These are phyloP conservation scores for Synanthedon myopaeformis DNA, from an alignment of 2,888 invertebrate genomes.

Conservation along the genomic window DNA sequence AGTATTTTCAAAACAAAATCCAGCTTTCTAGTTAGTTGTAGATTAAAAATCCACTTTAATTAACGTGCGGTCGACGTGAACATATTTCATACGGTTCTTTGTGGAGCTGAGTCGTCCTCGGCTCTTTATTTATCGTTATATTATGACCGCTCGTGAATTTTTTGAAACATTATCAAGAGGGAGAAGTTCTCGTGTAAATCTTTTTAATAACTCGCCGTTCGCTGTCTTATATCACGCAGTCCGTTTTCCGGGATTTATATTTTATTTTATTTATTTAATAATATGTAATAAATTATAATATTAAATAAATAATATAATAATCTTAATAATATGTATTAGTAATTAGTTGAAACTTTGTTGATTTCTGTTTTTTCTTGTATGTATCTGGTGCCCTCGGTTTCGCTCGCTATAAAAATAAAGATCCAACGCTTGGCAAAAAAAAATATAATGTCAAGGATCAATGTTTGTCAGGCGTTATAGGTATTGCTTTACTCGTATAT, in stretches of 20 bases:
- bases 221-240: background rate
- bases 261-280: background rate
- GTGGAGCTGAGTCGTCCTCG: background rate
- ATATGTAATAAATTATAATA: too few relatives aligned
- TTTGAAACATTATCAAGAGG: background rate
- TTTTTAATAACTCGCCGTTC: background rate
- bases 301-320: too few relatives aligned
- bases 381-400: too few relatives aligned
- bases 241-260: background rate
- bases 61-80: background rate
- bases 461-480: too few relatives aligned
- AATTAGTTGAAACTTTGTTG: too few relatives aligned
- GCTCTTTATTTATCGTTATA: background rate
- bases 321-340: too few relatives aligned
- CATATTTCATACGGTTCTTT: background rate
- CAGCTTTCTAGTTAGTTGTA: background rate
- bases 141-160: conserved; percentile 1
- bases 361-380: too few relatives aligned
- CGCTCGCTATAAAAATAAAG: too few relatives aligned
- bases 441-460: too few relatives aligned
- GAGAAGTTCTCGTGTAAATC: conserved; percentile 6
- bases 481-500: too few relatives aligned
- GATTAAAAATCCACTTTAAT: background rate
- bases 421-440: too few relatives aligned
- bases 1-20: too few relatives aligned